Evolutionary conservation across 2,113 vertebrate genomes (phyloP).

Genomic region (Dromas ardeola): DNA sequence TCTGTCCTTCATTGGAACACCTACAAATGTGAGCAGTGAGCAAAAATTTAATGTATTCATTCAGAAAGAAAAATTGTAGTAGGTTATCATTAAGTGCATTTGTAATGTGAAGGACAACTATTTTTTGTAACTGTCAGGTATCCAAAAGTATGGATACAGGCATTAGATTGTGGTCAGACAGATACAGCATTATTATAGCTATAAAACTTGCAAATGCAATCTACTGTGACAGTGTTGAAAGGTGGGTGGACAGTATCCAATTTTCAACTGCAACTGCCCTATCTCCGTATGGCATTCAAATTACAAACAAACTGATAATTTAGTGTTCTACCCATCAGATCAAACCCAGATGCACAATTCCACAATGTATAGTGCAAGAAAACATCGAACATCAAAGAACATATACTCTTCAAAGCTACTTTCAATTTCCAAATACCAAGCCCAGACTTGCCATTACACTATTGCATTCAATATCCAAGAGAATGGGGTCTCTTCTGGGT

Average conservation of each 20-base stretch:
- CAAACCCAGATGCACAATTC: background rate
- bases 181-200: background rate
- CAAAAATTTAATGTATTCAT: slow-evolving; percentile 2
- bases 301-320: background rate
- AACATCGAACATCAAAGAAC: background rate
- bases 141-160: background rate
- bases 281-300: background rate
- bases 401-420: background rate
- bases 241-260: background rate
- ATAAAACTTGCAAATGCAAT: background rate
- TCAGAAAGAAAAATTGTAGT: background rate
- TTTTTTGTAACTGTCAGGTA: background rate
- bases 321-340: background rate
- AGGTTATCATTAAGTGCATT: background rate
- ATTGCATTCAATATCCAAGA: background rate
- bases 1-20: slow-evolving; percentile 22
- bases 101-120: background rate
- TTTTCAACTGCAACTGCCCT: background rate
- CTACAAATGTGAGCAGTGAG: slow-evolving; percentile 3
- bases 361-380: background rate
- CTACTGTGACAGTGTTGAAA: background rate
- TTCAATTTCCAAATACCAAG: background rate
- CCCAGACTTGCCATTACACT: background rate
- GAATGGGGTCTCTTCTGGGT: background rate
- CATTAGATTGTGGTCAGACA: background rate